Evolutionary conservation across 2,888 invertebrate species (phyloP).

Genomic region (Athalia rosae): DNA sequence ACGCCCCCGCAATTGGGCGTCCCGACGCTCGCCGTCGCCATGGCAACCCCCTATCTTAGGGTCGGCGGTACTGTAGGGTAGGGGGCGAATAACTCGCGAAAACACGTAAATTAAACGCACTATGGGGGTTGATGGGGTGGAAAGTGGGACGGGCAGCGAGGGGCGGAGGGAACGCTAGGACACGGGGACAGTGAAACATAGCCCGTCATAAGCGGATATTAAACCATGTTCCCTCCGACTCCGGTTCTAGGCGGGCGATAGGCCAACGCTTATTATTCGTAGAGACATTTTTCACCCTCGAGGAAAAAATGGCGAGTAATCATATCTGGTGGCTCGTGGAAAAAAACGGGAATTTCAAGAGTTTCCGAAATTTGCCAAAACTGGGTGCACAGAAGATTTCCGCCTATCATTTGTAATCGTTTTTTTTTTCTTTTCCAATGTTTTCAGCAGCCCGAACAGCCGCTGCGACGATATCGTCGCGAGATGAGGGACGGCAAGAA

Average conservation of each 20-base stretch:
- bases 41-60: slow-evolving; percentile 64
- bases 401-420: no score
- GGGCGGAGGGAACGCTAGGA: neutral
- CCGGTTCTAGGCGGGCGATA: slow-evolving; percentile 24
- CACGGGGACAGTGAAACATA: slow-evolving; percentile 59
- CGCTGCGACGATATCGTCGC: no score
- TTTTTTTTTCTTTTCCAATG: no score
- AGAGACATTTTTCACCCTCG: slow-evolving; percentile 11
- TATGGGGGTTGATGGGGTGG: slow-evolving; percentile 70
- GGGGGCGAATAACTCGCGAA: slow-evolving; percentile 71
- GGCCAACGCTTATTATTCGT: slow-evolving; percentile 4
- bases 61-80: slow-evolving; percentile 56
- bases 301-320: slow-evolving; percentile 36
- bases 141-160: slow-evolving; percentile 55
- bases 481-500: neutral
- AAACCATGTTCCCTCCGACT: slow-evolving; percentile 51
- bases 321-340: slow-evolving; percentile 1
- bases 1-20: slow-evolving; percentile 66
- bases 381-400: no score
- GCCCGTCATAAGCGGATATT: slow-evolving; percentile 68
- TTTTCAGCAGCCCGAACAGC: no score
- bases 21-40: slow-evolving; percentile 64
- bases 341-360: neutral
- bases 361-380: no score
- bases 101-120: slow-evolving; percentile 73